phyloP scores from a whole-genome alignment of 2,888 invertebrate species.

The Endotricha flammealis region DNA sequence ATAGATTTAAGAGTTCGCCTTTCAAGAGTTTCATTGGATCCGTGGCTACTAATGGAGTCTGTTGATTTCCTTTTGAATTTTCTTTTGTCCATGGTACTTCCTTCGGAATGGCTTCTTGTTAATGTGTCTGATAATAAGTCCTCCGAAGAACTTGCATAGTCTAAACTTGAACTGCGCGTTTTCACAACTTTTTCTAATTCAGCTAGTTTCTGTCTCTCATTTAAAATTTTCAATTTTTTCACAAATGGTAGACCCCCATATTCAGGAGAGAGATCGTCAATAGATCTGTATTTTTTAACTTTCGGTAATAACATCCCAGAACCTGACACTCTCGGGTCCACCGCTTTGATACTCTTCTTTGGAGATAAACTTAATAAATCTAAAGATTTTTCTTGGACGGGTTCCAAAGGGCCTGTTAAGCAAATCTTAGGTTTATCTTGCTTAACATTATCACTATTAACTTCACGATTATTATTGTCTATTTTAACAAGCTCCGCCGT shows the following conservation, averaged over 20 bases:
- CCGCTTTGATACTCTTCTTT: conserved; percentile 44
- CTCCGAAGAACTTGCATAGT: conserved; percentile 81
- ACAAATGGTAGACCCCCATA: conserved; percentile 92
- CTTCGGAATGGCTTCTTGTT: conserved; percentile 89
- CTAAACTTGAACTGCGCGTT: conserved; percentile 88
- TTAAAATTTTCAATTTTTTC: conserved; percentile 91
- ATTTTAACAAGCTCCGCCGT: conserved; percentile 70
- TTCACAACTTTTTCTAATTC: conserved; percentile 88
- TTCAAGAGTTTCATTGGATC: conserved; percentile 89
- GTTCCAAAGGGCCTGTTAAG: conserved; percentile 63
- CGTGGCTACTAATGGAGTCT: conserved; percentile 56
- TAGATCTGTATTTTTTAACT: conserved; percentile 87
- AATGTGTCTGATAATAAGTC: conserved; percentile 77
- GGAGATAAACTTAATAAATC: conserved; percentile 66
- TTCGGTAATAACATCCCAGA: conserved; percentile 53
- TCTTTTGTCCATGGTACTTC: conserved; percentile 84
- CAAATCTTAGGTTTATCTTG: conserved; percentile 61
- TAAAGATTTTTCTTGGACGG: conserved; percentile 66
- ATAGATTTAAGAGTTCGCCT: conserved; percentile 90
- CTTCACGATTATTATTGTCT: conserved; percentile 68
- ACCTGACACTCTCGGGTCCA: conserved; percentile 37
- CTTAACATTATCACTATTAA: conserved; percentile 51
- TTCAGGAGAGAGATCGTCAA: conserved; percentile 91
- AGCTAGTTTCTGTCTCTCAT: conserved; percentile 91
- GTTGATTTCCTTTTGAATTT: conserved; percentile 66